Evolutionary conservation across 2,113 vertebrate genomes (phyloP), one percentile per base, ranked within the genome.

Genomic region (Gasterosteus aculeatus): DNA sequence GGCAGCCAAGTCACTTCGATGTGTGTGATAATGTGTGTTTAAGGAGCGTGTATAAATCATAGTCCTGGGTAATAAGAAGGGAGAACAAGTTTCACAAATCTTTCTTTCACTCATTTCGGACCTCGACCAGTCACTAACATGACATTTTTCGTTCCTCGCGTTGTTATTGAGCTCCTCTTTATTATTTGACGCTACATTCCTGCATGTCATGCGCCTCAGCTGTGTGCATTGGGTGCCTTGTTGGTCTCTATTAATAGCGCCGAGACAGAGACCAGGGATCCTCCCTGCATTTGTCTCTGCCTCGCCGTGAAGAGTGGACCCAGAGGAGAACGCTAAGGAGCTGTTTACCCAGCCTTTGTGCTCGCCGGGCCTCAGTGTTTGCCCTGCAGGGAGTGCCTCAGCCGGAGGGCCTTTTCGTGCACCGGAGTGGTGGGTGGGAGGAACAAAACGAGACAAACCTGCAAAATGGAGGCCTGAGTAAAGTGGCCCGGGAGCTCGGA

Each of bases 311-410:
- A 88, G 76, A 86, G 84, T 78, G 87, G 85, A 83, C 81, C 84
- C 51, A 1, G 42, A 84, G 83, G 86, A 84, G 81, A 73, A 76
- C 79, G 80, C 76, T n/a, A 62, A 81, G 77, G 81, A 89, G 81
- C 79, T 93, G 87, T 95, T 95, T 95, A 88, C 89, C 85, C 84
- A 91, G 88, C 87, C 84, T 93, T 93, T 92, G 90, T 93, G 84
- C 73, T 83, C 42, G 0, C 31, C 82, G 31, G 88, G 89, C 85
- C 83, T 70, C 86, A 74, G 53, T 94, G 89, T 94, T 94, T 94
- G 91, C 88, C 85, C 83, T 89, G 81, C 81, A 90, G 92, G 91
- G 92, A 91, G 94, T 92, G 91, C 81, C 87, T 77, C 71, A 69
- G 85, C 75, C 82, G 73, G 60, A 89, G 78, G 83, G 66, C 83